Evolutionary conservation across 2,888 invertebrate genomes (phyloP).

Genomic region (Linnaemya tessellans): DNA sequence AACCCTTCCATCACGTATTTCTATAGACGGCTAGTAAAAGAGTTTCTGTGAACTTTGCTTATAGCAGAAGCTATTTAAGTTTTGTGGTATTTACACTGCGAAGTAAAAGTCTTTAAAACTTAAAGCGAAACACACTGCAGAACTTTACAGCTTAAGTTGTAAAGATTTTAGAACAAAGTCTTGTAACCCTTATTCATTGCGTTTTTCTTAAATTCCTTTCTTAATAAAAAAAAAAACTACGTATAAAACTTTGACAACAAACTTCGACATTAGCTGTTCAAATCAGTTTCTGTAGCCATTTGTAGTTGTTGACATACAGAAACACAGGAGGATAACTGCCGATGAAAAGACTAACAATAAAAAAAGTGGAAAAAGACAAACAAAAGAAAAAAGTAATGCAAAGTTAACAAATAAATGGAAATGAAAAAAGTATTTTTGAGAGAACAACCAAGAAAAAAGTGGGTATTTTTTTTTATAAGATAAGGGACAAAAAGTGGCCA

Average conservation of each 20-base stretch:
- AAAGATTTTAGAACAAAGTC: not conserved
- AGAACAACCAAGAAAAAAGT: conserved; percentile 21
- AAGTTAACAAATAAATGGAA: conserved; percentile 57
- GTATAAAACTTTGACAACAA: conserved; percentile 55
- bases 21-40: too few species aligned
- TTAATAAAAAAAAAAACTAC: not conserved
- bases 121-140: not conserved
- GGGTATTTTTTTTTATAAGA: conserved; percentile 17
- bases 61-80: too few species aligned
- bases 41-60: too few species aligned
- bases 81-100: too few species aligned
- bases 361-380: conserved; percentile 31
- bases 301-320: conserved; percentile 47
- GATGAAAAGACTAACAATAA: conserved; percentile 41
- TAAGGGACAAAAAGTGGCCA: not conserved
- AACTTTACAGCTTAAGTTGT: not conserved
- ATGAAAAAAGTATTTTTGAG: not conserved
- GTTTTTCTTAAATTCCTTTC: not conserved
- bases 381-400: conserved; percentile 24
- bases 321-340: conserved; percentile 39
- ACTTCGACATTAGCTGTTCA: conserved; percentile 59
- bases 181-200: conserved; percentile 22
- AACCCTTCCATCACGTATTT: too few species aligned
- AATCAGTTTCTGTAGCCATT: conserved; percentile 56
- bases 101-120: not conserved